A percentile compares a stretch with the other conserved stretches of the same genome.
Conservation (phyloP, 2,797 vertebrate genomes). For the Scarus forsteni region DNA sequence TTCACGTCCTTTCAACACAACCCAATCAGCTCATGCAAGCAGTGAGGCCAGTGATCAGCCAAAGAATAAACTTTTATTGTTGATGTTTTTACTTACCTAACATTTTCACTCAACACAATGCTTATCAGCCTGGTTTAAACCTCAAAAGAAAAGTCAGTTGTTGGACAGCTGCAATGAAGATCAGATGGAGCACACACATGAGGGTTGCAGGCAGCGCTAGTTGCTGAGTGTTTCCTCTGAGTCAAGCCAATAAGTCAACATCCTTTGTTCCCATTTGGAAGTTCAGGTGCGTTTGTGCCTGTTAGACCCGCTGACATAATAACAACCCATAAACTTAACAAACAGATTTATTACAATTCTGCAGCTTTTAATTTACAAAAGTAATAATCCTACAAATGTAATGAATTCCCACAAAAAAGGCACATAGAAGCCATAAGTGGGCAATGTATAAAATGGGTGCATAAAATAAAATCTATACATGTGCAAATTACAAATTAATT, state of each 20-base stretch:
- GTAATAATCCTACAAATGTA: too few relatives aligned
- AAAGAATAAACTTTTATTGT: slow-evolving; percentile 35
- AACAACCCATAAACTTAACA: too few relatives aligned
- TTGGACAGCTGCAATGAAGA: slow-evolving; percentile 2
- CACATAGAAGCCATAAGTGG: too few relatives aligned
- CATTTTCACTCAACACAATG: background rate
- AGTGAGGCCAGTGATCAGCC: slow-evolving; percentile 22
- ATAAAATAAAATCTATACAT: too few relatives aligned
- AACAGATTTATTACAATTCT: too few relatives aligned
- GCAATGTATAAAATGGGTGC: too few relatives aligned
- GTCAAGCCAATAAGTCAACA: background rate
- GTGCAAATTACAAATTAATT: too few relatives aligned
- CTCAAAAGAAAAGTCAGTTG: slow-evolving; percentile 26
- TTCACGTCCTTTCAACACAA: slow-evolving; percentile 3
- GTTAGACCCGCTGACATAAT: too few relatives aligned
- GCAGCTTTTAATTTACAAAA: too few relatives aligned
- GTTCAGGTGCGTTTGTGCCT: background rate
- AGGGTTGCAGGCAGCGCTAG: background rate
- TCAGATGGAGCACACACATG: slow-evolving; percentile 7
- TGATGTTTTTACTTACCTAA: slow-evolving; percentile 25
- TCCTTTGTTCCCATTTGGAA: background rate
- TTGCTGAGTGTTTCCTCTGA: slow-evolving; percentile 16
- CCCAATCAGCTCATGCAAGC: slow-evolving; percentile 40
- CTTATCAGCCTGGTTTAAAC: slow-evolving; percentile 15
- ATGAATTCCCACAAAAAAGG: too few relatives aligned